A percentile compares a stretch with the other conserved stretches of the same genome.
These are phyloP conservation scores for Procambarus clarkii DNA, from an alignment of 1,140 invertebrate genomes.

Conservation along the genomic window DNA sequence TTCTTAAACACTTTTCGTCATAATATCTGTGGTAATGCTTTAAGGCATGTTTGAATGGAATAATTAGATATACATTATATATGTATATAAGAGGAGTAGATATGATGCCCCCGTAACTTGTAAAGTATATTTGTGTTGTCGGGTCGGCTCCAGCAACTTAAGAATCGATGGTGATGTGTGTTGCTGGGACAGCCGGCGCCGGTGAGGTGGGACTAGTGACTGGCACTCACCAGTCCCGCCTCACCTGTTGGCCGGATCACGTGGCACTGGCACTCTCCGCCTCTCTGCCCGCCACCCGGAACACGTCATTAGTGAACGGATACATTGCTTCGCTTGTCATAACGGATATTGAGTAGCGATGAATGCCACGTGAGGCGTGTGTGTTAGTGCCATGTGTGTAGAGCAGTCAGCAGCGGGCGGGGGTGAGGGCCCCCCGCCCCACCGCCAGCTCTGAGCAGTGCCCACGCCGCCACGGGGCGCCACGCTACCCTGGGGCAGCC, in stretches of 20 bases:
- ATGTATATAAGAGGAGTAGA: neutral
- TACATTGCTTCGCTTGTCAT: too few species aligned
- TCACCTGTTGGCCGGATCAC: slow-evolving; percentile 50
- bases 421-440: slow-evolving; percentile 47
- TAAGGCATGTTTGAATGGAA: neutral
- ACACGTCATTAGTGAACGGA: too few species aligned
- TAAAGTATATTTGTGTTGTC: neutral
- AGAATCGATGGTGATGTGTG: slow-evolving; percentile 56
- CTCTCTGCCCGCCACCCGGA: neutral
- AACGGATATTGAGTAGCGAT: too few species aligned
- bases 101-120: neutral
- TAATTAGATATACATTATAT: neutral
- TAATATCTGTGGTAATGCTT: neutral
- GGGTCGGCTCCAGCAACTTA: slow-evolving; percentile 28
- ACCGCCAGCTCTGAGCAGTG: slow-evolving; percentile 4
- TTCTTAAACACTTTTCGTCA: neutral
- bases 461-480: slow-evolving; percentile 32
- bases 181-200: slow-evolving; percentile 55
- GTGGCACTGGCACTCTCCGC: neutral
- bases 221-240: slow-evolving; percentile 37
- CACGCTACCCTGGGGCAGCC: slow-evolving; percentile 36
- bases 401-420: slow-evolving; percentile 20
- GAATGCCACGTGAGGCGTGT: neutral
- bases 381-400: slow-evolving; percentile 7
- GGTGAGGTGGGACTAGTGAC: slow-evolving; percentile 12